Evolutionary conservation across 1,140 invertebrate species (phyloP), one percentile per base, ranked within the genome.

Genomic region (Probaryconus sp.): DNA sequence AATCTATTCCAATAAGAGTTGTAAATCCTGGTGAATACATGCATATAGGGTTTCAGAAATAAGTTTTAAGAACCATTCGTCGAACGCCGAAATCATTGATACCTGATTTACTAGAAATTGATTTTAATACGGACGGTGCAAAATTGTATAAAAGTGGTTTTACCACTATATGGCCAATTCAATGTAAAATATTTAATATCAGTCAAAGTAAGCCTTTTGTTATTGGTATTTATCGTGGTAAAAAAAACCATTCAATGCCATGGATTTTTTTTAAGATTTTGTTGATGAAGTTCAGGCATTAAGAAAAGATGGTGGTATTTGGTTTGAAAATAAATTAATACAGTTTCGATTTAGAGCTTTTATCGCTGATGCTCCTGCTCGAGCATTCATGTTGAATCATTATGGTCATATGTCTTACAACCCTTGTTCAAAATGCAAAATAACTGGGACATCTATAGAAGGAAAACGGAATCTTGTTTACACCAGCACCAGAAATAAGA

Each of bases 81-180:
- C 11, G 10, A 3, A 33, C 37, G 5, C 47, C 6, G 13, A 16
- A 11, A 2, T 6, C 37, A 30, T 10, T 17, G 4, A 58, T 64
- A 28, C 71, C 63, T 3, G 33, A 67, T n/a, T 6, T 51, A 35
- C 31, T 79, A 1, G 18, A 69, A 60, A 20, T 79, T 9, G 71
- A 73, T 51, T 51, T 79, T 5, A 77, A 53, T 9, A 73, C 60
- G 5, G 78, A 79, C 38, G 78, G 72, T 42, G 71, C 58, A 5
- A 31, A 26, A 35, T 21, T 18, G 0, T 50, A 75, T 50, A 50
- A 63, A 43, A 26, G 2, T 5, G 45, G 51, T 1, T 64, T 33
- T 33, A 51, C 53, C 18, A 6, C 43, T 0, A 77, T 79, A 13
- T 79, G 78, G 68, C 78, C 71, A 0, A 75, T 79, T 33, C 73